Percentiles rank a stretch among this genome's conserved stretches.
These are phyloP conservation scores for Hippocampus mohnikei DNA, from an alignment of 2,113 vertebrate species.

Conservation along the genomic window DNA sequence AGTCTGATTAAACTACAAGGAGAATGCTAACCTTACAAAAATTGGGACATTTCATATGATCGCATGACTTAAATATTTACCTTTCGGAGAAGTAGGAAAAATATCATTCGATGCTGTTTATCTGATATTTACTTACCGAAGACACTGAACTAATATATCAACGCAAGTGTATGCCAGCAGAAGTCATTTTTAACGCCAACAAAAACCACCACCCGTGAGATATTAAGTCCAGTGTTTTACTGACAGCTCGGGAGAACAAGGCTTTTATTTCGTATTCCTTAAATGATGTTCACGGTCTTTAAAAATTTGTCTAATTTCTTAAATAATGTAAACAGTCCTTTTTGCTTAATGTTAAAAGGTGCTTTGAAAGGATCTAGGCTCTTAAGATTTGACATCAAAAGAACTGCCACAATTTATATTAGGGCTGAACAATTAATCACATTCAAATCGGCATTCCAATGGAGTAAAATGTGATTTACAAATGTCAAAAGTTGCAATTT, in stretches of 20 bases:
- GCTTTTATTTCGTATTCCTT: not conserved
- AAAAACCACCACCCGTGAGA: not conserved
- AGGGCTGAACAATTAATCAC: no score
- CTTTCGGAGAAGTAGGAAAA: conserved; percentile 29
- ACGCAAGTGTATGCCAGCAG: not conserved
- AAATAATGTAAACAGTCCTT: not conserved
- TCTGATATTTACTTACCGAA: not conserved
- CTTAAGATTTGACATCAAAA: no score
- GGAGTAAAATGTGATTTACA: no score
- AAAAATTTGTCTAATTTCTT: no score
- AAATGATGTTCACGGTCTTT: not conserved
- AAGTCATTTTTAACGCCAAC: not conserved
- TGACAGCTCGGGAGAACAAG: not conserved
- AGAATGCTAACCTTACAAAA: conserved; percentile 29
- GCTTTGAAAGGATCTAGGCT: not conserved
- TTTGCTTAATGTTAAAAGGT: not conserved
- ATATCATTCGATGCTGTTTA: not conserved
- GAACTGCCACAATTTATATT: no score
- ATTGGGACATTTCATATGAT: conserved; percentile 30
- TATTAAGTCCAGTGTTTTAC: not conserved
- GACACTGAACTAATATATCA: not conserved
- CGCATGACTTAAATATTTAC: conserved; percentile 44
- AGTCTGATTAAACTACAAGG: conserved; percentile 49
- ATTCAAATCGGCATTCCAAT: no score
- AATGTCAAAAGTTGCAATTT: no score